These are phyloP conservation scores for Notiomystis cincta DNA, from an alignment of 2,113 vertebrate genomes.

Conservation along the genomic window DNA sequence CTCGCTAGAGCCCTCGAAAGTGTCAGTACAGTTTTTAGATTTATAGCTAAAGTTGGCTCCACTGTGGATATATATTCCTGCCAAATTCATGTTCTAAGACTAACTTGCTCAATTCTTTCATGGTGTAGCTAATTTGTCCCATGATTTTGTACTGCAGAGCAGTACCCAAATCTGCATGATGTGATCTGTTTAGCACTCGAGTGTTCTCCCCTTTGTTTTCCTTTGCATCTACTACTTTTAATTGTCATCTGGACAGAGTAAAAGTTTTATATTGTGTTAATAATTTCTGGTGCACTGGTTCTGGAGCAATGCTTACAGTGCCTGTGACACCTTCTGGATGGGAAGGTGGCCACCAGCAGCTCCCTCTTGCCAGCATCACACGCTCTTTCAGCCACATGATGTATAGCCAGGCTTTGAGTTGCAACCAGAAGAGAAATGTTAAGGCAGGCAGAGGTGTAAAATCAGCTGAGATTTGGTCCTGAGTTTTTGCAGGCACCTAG, in stretches of 20 bases:
- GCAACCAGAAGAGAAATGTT: not conserved
- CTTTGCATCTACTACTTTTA: not conserved
- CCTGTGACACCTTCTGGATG: not conserved
- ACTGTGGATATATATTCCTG: not conserved
- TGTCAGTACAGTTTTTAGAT: not conserved
- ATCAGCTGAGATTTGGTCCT: constrained; percentile 6
- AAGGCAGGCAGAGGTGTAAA: not conserved
- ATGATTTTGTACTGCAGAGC: not conserved
- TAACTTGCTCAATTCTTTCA: not conserved
- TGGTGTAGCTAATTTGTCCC: not conserved
- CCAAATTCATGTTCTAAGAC: not conserved
- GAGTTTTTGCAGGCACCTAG: not conserved
- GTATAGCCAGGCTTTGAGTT: not conserved
- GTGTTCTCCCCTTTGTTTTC: not conserved
- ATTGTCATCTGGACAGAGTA: not conserved
- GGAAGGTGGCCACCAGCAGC: not conserved
- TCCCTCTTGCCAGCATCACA: not conserved
- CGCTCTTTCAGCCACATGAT: not conserved
- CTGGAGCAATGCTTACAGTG: not conserved
- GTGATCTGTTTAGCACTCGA: rapidly evolving
- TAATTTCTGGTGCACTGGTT: not conserved
- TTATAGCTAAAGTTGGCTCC: not conserved
- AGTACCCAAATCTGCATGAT: not conserved
- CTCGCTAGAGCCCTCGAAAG: not conserved
- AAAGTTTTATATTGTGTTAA: not conserved